Conservation (phyloP, 2,888 invertebrate genomes). For the Agrotis puta region DNA sequence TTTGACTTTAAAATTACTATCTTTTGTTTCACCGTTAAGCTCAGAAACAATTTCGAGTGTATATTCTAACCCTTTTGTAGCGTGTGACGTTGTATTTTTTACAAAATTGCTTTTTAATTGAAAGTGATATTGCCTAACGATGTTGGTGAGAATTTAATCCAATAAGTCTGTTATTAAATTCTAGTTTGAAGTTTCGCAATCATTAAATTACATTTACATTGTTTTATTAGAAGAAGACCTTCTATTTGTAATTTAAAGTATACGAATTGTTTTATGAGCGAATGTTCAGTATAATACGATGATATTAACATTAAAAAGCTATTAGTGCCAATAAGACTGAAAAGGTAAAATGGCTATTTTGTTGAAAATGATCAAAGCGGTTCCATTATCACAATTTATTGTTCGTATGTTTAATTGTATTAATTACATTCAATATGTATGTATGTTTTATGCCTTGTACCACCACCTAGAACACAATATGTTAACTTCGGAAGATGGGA, state of each 20-base stretch:
- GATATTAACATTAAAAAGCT: constrained; percentile 23
- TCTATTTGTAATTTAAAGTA: constrained; percentile 10
- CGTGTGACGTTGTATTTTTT: constrained; percentile 58
- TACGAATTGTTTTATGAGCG: not conserved
- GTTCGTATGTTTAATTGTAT: not conserved
- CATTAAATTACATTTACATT: constrained; percentile 36
- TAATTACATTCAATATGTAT: not conserved
- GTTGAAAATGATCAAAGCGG: not conserved
- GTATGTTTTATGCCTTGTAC: not conserved
- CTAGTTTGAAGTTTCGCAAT: constrained; percentile 48
- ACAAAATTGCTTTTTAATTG: constrained; percentile 66
- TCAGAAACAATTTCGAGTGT: constrained; percentile 55
- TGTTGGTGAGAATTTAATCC: constrained; percentile 28
- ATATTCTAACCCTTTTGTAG: constrained; percentile 53
- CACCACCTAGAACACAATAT: too few species aligned
- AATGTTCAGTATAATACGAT: not conserved
- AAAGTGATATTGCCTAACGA: constrained; percentile 58
- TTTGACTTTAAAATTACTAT: constrained; percentile 73
- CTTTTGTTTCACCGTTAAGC: constrained; percentile 70
- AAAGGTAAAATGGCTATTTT: not conserved
- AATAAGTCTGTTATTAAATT: constrained; percentile 43
- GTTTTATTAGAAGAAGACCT: constrained; percentile 19
- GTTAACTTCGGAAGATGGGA: too few species aligned
- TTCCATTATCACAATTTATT: not conserved
- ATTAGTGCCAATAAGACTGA: constrained; percentile 7